A percentile compares a stretch with the other conserved stretches of the same genome.
Evolutionary conservation across 2,113 vertebrate genomes (phyloP).

Genomic region (Phrynosoma platyrhinos): DNA sequence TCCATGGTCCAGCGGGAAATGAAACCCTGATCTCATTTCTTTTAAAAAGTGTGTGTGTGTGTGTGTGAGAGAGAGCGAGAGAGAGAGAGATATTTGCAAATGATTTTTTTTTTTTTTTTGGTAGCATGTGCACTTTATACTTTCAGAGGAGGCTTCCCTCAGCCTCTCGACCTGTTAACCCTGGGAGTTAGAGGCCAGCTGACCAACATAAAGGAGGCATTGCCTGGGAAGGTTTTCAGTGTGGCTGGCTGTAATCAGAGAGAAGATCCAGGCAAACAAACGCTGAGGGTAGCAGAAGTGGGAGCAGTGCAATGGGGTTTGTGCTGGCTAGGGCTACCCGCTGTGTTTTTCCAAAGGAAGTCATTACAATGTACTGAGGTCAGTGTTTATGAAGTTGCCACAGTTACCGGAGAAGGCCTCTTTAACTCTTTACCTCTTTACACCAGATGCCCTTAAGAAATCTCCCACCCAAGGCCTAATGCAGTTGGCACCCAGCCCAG

Average conservation of each 20-base stretch:
- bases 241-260: background rate
- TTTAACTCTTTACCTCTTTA: background rate
- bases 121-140: background rate
- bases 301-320: background rate
- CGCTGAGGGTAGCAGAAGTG: background rate
- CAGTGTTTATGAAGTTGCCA: slow-evolving; percentile 16
- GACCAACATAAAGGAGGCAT: no score
- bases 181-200: background rate
- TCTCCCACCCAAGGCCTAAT: background rate
- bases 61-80: no score
- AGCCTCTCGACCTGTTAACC: background rate
- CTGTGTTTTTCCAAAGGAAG: slow-evolving; percentile 46
- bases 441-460: background rate
- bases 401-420: slow-evolving; percentile 7
- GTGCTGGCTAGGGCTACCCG: background rate
- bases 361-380: slow-evolving; percentile 34
- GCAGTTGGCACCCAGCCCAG: background rate
- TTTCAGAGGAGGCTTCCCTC: background rate
- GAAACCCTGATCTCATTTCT: no score
- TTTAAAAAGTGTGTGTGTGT: no score
- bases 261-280: background rate
- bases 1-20: no score
- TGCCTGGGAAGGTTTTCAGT: background rate
- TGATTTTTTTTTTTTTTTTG: background rate
- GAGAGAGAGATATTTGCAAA: background rate